Evolutionary conservation across 2,888 invertebrate species (phyloP).

Genomic region (Philaethria dido): DNA sequence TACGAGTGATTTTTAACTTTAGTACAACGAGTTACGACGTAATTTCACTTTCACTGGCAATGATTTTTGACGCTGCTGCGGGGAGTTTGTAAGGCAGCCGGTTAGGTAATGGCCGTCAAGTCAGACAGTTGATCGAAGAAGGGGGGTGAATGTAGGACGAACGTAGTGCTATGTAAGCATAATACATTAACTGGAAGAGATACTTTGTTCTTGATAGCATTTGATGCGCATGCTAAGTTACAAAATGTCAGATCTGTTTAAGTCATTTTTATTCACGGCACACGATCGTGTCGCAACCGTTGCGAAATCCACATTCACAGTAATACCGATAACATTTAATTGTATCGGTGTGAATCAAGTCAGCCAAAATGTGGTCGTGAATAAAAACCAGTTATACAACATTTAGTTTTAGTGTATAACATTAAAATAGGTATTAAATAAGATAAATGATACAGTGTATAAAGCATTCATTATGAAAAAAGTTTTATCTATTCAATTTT

Average conservation of each 20-base stretch:
- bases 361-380: constrained; percentile 25
- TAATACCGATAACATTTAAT: constrained; percentile 25
- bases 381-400: constrained; percentile 32
- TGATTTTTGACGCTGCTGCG: constrained; percentile 52
- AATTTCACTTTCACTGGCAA: constrained; percentile 38
- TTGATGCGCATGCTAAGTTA: constrained; percentile 47
- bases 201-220: constrained; percentile 48
- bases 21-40: constrained; percentile 51
- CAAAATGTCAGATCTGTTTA: constrained; percentile 32
- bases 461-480: constrained; percentile 5
- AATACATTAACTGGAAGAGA: constrained; percentile 62
- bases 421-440: constrained; percentile 14
- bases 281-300: constrained; percentile 6
- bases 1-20: constrained; percentile 57
- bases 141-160: constrained; percentile 80
- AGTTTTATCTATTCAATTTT: neutral
- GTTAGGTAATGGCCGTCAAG: constrained; percentile 79
- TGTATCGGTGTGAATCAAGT: constrained; percentile 32
- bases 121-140: constrained; percentile 74
- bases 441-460: neutral
- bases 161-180: constrained; percentile 53
- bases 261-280: constrained; percentile 29
- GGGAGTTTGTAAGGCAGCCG: constrained; percentile 71
- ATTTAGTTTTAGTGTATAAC: constrained; percentile 22
- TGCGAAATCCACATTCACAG: constrained; percentile 26